phyloP scores from a whole-genome alignment of 1,140 invertebrate species.

The Drosophila sucinea region DNA sequence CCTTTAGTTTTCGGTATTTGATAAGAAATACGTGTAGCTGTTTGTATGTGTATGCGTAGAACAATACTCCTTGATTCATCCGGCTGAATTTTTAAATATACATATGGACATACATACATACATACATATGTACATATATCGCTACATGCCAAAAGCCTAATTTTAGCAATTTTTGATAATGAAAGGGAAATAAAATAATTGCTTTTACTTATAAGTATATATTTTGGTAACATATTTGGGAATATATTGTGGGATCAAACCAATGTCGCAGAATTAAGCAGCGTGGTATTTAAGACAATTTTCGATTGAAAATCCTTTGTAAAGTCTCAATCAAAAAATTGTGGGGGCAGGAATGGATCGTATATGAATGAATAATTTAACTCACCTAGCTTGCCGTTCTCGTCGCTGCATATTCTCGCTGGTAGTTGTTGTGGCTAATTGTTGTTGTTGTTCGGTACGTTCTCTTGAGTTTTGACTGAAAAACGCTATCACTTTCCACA shows the following conservation, averaged over 20 bases:
- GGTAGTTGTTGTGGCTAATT: constrained; percentile 19
- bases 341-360: background rate
- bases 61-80: background rate
- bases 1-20: background rate
- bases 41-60: too few relatives aligned
- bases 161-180: too few relatives aligned
- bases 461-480: constrained; percentile 63
- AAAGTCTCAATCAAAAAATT: background rate
- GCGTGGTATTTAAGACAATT: constrained; percentile 19
- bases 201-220: too few relatives aligned
- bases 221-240: too few relatives aligned
- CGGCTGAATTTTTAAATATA: background rate
- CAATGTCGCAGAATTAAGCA: constrained; percentile 24
- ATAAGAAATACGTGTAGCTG: constrained; percentile 1
- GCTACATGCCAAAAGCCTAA: too few relatives aligned
- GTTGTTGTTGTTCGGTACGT: constrained; percentile 32
- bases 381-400: constrained; percentile 75
- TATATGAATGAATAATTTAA: constrained; percentile 21
- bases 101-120: background rate
- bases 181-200: too few relatives aligned
- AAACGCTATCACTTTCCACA: constrained; percentile 56
- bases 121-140: too few relatives aligned
- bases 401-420: constrained; percentile 63
- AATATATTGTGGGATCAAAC: constrained; percentile 6
- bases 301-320: constrained; percentile 14